Base-by-base conservation (phyloP, 2,113 vertebrate genomes). In the Cyprinodon variegatus region DNA sequence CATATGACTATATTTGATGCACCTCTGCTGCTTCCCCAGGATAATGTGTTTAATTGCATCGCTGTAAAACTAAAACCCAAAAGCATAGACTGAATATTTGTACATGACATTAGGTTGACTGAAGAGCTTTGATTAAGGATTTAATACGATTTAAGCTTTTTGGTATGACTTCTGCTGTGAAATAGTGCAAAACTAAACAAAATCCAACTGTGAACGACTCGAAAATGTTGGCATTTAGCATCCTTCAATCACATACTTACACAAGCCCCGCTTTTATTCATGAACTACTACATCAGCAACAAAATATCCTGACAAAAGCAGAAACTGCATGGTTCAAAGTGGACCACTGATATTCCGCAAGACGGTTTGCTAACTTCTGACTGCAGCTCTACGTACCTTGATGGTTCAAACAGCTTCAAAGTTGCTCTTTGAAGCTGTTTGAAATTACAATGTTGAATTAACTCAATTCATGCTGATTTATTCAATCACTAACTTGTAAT, bases 321-420 rank as follows among this genome's bases (percentile, higher is more conserved):
- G 38, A 36, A 57, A 14, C 37, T 50, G 13, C 36, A 20, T 2
- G 38, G 2, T 50, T 17, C 11, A 20, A 77, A 7, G 60, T 64
- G 37, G 22, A 46, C 36, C 38, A 41, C 29, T 63, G 29, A 59
- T 76, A 38, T 70, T 46, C 29, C 76, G 60, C 62, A 39, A 62
- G 62, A 65, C 15, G 48, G 40, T 60, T 48, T 46, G 68, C 45
- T 77, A 66, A 71, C 65, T 40, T 40, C 36, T 46, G 68, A 65
- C 68, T 77, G 69, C 68, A 77, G 70, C 68, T 77, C 38, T 38
- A 37, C 62, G 66, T 46, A 38, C 17, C 9, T 22, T 50, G 20
- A 50, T 59, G 46, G 59, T 66, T 64, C 53, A 2, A 78, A 78
- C 50, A 12, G 50, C 61, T 64, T 71, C 20, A 22, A 5, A 5